phyloP scores from a whole-genome alignment of 37 sponge, comb jelly and placozoan species.

The Halichondria panicea region DNA sequence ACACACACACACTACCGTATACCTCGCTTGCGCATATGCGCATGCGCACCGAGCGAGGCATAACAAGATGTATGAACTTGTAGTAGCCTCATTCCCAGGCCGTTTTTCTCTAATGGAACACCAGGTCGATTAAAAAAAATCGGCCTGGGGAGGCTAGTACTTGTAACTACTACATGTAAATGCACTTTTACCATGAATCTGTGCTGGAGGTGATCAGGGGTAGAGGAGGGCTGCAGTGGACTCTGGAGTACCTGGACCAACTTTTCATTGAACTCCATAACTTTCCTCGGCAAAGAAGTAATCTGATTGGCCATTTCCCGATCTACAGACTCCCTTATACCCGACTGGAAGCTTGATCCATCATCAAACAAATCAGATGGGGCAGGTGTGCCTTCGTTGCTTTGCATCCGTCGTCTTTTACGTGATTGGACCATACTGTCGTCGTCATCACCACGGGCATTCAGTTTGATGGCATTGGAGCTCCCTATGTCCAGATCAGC shows the following conservation, averaged over 20 bases:
- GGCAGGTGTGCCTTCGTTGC: neutral
- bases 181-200: constrained; percentile 38
- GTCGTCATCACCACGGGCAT: constrained; percentile 7
- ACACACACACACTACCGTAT: no score
- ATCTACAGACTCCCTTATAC: neutral
- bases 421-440: constrained; percentile 12
- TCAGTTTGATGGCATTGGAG: no score
- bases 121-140: no score
- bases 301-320: neutral
- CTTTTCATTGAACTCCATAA: constrained; percentile 36
- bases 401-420: constrained; percentile 8
- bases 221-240: constrained; percentile 50
- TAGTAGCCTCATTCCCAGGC: no score
- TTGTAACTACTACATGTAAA: no score
- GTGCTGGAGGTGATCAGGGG: constrained; percentile 45
- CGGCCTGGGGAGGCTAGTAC: no score
- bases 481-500: neutral
- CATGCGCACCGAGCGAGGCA: no score
- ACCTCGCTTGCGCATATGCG: no score
- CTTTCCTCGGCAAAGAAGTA: neutral
- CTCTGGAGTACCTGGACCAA: constrained; percentile 32
- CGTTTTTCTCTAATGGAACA: no score
- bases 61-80: no score
- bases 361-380: neutral
- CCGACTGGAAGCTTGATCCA: constrained; percentile 12